A percentile compares a stretch with the other conserved stretches of the same genome.
phyloP scores from a whole-genome alignment of 92 coral and sea anemone species.

The Heteractis magnifica region DNA sequence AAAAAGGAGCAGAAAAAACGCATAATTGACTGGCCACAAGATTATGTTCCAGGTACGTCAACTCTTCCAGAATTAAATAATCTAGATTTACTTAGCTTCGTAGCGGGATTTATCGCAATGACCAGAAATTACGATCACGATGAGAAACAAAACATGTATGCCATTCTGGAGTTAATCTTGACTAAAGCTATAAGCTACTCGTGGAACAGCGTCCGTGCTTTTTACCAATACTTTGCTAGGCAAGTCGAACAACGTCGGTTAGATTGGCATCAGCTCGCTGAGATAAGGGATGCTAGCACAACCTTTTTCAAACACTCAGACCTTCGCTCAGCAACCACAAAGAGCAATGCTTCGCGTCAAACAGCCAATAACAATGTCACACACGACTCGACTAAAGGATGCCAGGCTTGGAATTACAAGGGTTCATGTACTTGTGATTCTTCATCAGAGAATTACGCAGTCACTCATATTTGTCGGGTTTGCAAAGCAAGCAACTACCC shows the following conservation, averaged over 20 bases:
- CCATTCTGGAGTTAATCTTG: not conserved
- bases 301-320: not conserved
- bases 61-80: too few species aligned
- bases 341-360: not conserved
- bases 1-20: too few species aligned
- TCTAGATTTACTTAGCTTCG: too few species aligned
- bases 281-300: not conserved
- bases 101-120: not conserved
- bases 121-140: not conserved
- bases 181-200: not conserved
- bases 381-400: not conserved
- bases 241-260: not conserved
- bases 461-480: not conserved
- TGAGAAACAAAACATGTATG: not conserved
- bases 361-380: too few species aligned
- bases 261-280: not conserved
- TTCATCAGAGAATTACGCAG: constrained; percentile 7
- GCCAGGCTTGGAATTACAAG: too few species aligned
- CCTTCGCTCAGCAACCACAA: not conserved
- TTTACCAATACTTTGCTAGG: not conserved
- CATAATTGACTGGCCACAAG: too few species aligned
- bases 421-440: constrained; percentile 33
- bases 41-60: too few species aligned
- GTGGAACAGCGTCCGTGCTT: not conserved
- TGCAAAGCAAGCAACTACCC: constrained; percentile 2